phyloP scores from a whole-genome alignment of 1,140 invertebrate species.

The Brachionus asplanchnoidis region DNA sequence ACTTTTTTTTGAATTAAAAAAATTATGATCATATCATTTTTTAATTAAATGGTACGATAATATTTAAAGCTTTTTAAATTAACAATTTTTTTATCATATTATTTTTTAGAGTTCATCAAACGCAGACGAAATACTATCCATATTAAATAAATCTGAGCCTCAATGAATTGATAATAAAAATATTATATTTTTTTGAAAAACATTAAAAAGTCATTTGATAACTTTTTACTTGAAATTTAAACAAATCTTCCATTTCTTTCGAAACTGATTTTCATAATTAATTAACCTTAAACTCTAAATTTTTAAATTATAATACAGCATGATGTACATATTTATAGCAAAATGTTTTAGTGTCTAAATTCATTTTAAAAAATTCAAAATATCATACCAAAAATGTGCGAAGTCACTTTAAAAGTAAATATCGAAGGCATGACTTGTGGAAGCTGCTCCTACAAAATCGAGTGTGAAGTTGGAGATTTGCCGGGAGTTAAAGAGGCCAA shows the following conservation, averaged over 20 bases:
- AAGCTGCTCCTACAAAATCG: constrained; percentile 20
- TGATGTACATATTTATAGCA: background rate
- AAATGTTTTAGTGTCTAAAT: background rate
- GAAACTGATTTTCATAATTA: background rate
- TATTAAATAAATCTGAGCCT: background rate
- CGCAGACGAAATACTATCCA: too few relatives aligned
- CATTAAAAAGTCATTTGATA: background rate
- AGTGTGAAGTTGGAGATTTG: constrained; percentile 39
- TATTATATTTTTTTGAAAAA: background rate
- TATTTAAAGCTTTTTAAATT: too few relatives aligned
- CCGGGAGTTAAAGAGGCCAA: constrained; percentile 19
- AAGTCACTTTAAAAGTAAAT: background rate
- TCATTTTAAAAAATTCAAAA: background rate
- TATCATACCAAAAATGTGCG: background rate
- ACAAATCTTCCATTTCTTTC: background rate
- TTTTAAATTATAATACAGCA: background rate
- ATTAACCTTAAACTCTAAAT: background rate
- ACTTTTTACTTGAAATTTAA: background rate
- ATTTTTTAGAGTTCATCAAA: too few relatives aligned
- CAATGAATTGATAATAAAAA: background rate
- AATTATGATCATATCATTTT: too few relatives aligned
- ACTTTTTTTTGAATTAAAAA: too few relatives aligned
- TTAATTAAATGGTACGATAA: too few relatives aligned
- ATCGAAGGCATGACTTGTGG: constrained; percentile 38
- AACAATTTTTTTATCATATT: too few relatives aligned